Evolutionary conservation across 2,888 invertebrate genomes (phyloP), one percentile per base, ranked within the genome.

Genomic region (Tryphoninae sp.): DNA sequence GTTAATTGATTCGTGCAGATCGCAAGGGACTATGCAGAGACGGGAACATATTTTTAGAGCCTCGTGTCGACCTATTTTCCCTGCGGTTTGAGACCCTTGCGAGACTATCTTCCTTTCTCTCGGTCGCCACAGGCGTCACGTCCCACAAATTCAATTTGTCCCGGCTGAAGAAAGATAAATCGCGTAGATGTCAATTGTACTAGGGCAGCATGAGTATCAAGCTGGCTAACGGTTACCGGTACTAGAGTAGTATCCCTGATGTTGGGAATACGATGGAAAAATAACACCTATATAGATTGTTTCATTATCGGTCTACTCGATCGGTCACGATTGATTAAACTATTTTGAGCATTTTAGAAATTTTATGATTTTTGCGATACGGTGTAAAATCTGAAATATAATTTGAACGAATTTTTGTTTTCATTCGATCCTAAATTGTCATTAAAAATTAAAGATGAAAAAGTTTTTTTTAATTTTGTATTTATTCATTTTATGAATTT

Each of bases 151-250:
- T 84, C 85, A 86, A 87, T 86, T 86, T 86, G 84, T 86, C 83
- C 81, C 71, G 82, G 82, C 82, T 87, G 86, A 86, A 87, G 88
- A 87, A 89, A 89, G 89, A 89, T 88, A 89, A 89, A 88, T 88
- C 89, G 89, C 86, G 85, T 84, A 88, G 89, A 89, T 88, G 89
- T 89, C 89, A 89, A 87, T 87, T 86, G 86, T 88, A 89, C 85
- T 87, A 89, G 89, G 89, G 73, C 72, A 83, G 75, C 85, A 88
- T 77, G 84, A 84, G 78, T 11, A 19, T 19, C 2, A 11, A 49
- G 77, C 42, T 55, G 71, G 51, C 71, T 68, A 58, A 62, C 68
- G 75, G 81, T 45, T 55, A 53, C 68, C 68, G n/a, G 33, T 61
- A 51, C 23, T 62, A 62, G 62, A 78, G 69, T 67, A 23, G 49